These are phyloP conservation scores for Craterocephalus amniculus DNA, from an alignment of 2,797 vertebrate genomes.

Conservation along the genomic window DNA sequence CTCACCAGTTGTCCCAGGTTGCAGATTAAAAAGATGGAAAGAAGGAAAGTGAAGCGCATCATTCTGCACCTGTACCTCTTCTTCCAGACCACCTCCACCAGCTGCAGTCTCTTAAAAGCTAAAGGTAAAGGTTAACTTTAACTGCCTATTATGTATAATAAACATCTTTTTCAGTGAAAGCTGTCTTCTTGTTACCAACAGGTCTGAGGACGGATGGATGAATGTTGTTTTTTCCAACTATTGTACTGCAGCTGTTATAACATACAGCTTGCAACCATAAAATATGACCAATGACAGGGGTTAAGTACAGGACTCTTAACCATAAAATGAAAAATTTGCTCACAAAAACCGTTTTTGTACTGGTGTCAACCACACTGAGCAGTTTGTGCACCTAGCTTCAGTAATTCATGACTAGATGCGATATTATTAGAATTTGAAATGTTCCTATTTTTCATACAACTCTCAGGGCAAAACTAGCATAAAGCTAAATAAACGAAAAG, in stretches of 20 bases:
- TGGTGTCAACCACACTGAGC: too few species aligned
- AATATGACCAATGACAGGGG: background rate
- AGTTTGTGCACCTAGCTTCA: background rate
- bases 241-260: background rate
- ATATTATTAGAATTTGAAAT: background rate
- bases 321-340: background rate
- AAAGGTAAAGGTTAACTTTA: constrained; percentile 53
- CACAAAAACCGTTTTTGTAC: background rate
- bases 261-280: background rate
- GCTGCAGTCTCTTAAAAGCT: constrained; percentile 57
- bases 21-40: constrained; percentile 47
- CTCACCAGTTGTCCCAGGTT: constrained; percentile 30
- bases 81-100: constrained; percentile 49
- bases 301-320: background rate
- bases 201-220: constrained; percentile 18
- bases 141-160: constrained; percentile 57
- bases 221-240: background rate
- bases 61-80: constrained; percentile 53
- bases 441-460: background rate
- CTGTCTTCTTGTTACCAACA: constrained; percentile 34
- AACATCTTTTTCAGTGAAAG: constrained; percentile 45
- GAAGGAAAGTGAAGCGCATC: constrained; percentile 44
- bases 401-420: background rate
- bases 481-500: constrained; percentile 25
- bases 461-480: background rate